Percentiles rank a stretch among this genome's conserved stretches.
Conservation (phyloP, 2,888 invertebrate genomes). For the Tethea ocularis region DNA sequence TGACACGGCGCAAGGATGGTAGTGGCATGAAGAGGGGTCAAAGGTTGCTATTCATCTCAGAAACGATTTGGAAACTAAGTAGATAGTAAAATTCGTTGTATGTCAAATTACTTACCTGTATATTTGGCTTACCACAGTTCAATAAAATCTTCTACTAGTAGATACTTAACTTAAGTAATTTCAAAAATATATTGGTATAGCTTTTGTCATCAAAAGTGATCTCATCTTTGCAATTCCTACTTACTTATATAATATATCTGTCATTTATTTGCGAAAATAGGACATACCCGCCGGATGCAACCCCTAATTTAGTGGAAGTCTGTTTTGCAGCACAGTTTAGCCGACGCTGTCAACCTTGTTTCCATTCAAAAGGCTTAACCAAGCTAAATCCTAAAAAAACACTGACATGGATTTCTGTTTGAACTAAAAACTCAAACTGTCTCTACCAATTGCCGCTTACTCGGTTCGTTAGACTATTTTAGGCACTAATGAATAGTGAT, state of each 20-base stretch:
- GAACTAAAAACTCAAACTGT: constrained; percentile 16
- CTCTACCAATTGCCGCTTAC: neutral
- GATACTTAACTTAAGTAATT: too few relatives aligned
- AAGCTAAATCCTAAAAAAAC: constrained; percentile 20
- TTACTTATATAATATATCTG: neutral
- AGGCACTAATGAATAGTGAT: neutral
- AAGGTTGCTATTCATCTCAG: too few relatives aligned
- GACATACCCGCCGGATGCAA: neutral
- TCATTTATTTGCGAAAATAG: neutral
- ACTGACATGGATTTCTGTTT: constrained; percentile 19
- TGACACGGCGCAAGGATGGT: too few relatives aligned
- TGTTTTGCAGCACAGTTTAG: constrained; percentile 17
- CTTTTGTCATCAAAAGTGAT: neutral
- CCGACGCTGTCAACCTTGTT: constrained; percentile 17
- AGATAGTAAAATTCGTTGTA: too few relatives aligned
- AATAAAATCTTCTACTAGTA: too few relatives aligned
- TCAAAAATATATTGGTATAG: too few relatives aligned
- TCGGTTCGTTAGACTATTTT: neutral
- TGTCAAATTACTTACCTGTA: too few relatives aligned
- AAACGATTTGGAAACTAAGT: too few relatives aligned
- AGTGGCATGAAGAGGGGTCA: too few relatives aligned
- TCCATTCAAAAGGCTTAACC: constrained; percentile 23
- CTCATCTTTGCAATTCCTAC: neutral
- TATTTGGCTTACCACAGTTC: too few relatives aligned
- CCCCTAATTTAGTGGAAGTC: neutral